Evolutionary conservation across 2,113 vertebrate species (phyloP).

Genomic region (Dicentrarchus labrax): DNA sequence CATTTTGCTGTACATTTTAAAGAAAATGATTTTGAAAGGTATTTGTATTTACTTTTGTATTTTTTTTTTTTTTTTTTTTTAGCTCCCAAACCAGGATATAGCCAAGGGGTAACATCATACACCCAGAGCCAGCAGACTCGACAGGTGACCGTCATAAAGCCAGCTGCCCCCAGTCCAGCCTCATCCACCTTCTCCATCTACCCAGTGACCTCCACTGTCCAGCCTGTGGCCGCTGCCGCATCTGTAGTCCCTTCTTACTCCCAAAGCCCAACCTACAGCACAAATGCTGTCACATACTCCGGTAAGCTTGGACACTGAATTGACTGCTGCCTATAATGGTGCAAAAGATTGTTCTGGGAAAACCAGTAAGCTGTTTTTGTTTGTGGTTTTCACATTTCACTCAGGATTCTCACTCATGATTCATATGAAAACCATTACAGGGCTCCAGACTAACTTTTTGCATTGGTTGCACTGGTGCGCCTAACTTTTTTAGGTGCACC

Average conservation of each 20-base stretch:
- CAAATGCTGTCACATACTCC: conserved; percentile 97
- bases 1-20: neutral
- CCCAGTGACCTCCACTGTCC: conserved; percentile 95
- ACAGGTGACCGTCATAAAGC: conserved; percentile 98
- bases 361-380: neutral
- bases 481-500: no score
- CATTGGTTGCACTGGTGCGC: no score
- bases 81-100: conserved; percentile 96
- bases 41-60: neutral
- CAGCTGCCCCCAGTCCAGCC: conserved; percentile 94
- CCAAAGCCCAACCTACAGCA: conserved; percentile 97
- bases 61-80: conserved; percentile 26
- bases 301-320: conserved; percentile 45
- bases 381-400: no score
- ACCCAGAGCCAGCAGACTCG: conserved; percentile 96
- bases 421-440: no score
- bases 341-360: neutral
- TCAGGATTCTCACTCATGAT: no score
- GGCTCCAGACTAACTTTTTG: no score
- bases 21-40: neutral
- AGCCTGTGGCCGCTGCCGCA: conserved; percentile 93
- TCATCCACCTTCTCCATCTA: conserved; percentile 98
- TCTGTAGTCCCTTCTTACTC: conserved; percentile 97
- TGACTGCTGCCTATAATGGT: neutral
- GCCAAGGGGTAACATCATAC: conserved; percentile 94